Percentiles rank a stretch among this genome's conserved stretches.
These are phyloP conservation scores for Sphinx pinastri DNA, from an alignment of 2,888 invertebrate species.

Conservation along the genomic window DNA sequence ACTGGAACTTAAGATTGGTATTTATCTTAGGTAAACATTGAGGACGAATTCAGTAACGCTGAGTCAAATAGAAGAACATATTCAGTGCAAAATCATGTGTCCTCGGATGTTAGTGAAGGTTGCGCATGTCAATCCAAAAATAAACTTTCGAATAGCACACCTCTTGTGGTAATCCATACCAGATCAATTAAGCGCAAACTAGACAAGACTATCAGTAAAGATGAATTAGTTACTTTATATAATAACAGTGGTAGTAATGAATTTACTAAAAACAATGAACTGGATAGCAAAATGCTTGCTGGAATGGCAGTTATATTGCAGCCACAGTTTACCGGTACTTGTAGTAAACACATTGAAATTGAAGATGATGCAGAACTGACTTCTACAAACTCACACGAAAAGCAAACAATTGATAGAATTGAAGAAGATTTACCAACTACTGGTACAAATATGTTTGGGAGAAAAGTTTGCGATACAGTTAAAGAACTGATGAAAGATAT, in stretches of 20 bases:
- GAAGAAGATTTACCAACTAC: background rate
- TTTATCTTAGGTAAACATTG: constrained; percentile 48
- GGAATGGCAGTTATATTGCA: constrained; percentile 1
- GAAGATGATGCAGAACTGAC: background rate
- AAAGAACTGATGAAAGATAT: constrained; percentile 43
- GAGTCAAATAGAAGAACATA: background rate
- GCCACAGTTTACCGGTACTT: background rate
- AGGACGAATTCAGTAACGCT: constrained; percentile 30
- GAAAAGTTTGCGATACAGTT: constrained; percentile 37
- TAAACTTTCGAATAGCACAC: background rate
- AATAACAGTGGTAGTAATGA: background rate
- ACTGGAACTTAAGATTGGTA: constrained; percentile 26
- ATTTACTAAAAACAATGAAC: background rate
- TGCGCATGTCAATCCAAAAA: background rate
- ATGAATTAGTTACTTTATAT: constrained; percentile 14
- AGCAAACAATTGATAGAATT: background rate
- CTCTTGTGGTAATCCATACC: background rate
- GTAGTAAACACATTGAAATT: background rate
- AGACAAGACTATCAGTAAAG: background rate
- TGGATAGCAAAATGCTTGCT: background rate
- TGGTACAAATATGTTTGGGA: constrained; percentile 27
- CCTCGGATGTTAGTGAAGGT: background rate
- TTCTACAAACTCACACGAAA: background rate
- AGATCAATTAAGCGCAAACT: background rate
- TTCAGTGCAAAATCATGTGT: constrained; percentile 5